Percentiles rank a stretch among this genome's conserved stretches.
phyloP scores from a whole-genome alignment of 2,888 invertebrate species.

The Megaustenia siamemsis region DNA sequence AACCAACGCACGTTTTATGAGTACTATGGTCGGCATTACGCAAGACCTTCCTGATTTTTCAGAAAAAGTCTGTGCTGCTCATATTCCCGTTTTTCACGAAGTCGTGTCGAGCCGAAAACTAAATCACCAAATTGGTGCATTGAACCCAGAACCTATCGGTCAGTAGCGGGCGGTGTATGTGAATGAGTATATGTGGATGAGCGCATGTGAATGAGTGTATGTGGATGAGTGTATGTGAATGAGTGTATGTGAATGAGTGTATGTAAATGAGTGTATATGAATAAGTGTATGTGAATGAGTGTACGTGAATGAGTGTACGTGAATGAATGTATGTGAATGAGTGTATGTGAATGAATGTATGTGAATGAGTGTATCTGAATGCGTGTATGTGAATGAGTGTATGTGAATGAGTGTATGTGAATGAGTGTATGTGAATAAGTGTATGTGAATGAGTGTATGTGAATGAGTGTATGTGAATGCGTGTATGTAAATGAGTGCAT shows the following conservation, averaged over 20 bases:
- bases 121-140: too few relatives aligned
- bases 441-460: slow-evolving; percentile 16
- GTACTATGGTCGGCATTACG: too few relatives aligned
- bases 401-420: slow-evolving; percentile 23
- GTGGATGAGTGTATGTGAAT: slow-evolving; percentile 15
- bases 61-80: too few relatives aligned
- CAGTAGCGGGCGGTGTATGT: background rate
- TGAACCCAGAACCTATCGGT: too few relatives aligned
- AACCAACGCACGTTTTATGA: too few relatives aligned
- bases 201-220: slow-evolving; percentile 14
- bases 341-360: background rate
- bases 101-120: too few relatives aligned
- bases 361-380: slow-evolving; percentile 9
- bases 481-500: background rate
- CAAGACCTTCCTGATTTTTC: too few relatives aligned
- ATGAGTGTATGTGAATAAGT: background rate
- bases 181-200: background rate
- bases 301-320: background rate
- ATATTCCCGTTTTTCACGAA: too few relatives aligned
- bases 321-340: background rate
- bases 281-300: slow-evolving; percentile 8
- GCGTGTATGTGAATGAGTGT: slow-evolving; percentile 6
- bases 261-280: background rate
- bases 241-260: slow-evolving; percentile 14
- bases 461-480: background rate